Base-by-base conservation (phyloP, 2,888 invertebrate species). In the Platycnemis pennipes region DNA sequence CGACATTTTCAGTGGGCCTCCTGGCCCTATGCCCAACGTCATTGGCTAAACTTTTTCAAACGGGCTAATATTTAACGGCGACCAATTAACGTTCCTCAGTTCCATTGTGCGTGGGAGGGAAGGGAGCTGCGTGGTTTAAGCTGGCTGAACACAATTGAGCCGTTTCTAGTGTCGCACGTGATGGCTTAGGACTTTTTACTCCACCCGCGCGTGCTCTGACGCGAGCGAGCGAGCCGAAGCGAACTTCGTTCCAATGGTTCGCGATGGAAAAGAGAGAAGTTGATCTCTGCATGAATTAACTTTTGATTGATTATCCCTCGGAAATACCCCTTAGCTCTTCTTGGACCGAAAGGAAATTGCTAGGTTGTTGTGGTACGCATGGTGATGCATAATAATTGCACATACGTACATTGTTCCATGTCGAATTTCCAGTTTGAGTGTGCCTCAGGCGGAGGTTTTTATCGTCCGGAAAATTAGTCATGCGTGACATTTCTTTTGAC, bases 61-160 rank as follows among this genome's bases (percentile, higher is more conserved):
- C 77, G 13, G 77, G 77, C 77, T 77, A 77, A 77, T 77, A 77
- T 77, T 77, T 77, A 77, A 37, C 77, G 37, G 37, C 77, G 16
- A 37, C 77, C 77, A 77, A 77, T 77, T 77, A 77, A 77, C 31
- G 37, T 77, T 77, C 77, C 77, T 31, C 77, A 5, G 37, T 77
- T 77, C 77, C 77, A 77, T 26, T 37, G 13, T 8, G 63, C 63
- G 16, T 49, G 49, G 49, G 49, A 16, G 49, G 7, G 77, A 77
- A 77, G 77, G 77, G 37, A 77, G 63, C 26, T 22, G 49, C 22
- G 63, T 26, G 16, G 77, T 77, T 77, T 37, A 37, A 77, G 13
- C 16, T 16, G 77, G 77, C 31, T 77, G 5, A 63, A 63, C 63
- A n/a, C 63, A 63, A 63, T 63, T 37, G 77, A 77, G 37, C 77